Evolutionary conservation across 35 echinoderm and acorn worm species (phyloP).

Genomic region (Diadema setosum): DNA sequence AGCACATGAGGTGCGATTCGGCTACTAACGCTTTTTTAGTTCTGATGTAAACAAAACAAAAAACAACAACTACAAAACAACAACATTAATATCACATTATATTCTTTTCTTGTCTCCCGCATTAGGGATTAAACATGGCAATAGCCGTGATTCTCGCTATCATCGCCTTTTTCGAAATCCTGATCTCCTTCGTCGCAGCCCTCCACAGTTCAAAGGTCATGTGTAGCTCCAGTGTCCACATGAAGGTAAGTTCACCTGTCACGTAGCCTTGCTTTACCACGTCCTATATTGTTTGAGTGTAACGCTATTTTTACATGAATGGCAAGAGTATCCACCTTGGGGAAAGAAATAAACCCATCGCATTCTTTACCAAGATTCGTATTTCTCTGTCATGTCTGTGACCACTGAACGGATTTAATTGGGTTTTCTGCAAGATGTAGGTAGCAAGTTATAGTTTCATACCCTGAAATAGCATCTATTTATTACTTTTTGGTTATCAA

Average conservation of each 20-base stretch:
- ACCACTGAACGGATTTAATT: too few species aligned
- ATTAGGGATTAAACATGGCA: background rate
- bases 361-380: too few species aligned
- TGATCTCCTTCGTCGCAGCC: background rate
- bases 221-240: background rate
- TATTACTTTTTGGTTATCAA: too few species aligned
- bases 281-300: too few species aligned
- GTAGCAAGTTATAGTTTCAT: too few species aligned
- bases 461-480: too few species aligned
- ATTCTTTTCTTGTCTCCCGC: background rate
- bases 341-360: too few species aligned
- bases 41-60: background rate
- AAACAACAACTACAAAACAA: background rate
- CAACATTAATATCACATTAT: background rate
- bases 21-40: background rate
- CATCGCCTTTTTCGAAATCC: background rate
- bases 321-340: too few species aligned
- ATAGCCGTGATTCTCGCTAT: background rate
- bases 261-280: too few species aligned
- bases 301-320: too few species aligned
- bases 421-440: too few species aligned
- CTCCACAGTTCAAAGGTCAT: background rate
- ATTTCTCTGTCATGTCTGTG: too few species aligned
- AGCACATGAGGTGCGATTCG: background rate
- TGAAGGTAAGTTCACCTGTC: background rate